phyloP scores from a whole-genome alignment of 2,797 vertebrate species.

The Amblyopsis hoosieri region DNA sequence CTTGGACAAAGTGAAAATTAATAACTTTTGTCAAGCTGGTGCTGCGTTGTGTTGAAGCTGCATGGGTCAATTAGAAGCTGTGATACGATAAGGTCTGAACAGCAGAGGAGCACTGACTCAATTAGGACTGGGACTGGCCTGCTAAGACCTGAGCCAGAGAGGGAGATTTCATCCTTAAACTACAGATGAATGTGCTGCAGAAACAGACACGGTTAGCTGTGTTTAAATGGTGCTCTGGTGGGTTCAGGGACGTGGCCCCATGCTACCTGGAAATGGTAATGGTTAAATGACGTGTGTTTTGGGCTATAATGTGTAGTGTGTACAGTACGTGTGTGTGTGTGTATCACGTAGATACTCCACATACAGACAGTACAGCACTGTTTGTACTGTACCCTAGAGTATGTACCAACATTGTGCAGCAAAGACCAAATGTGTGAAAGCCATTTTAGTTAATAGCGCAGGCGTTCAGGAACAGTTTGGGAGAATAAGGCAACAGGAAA shows the following conservation, averaged over 20 bases:
- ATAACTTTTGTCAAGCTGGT: constrained; percentile 99
- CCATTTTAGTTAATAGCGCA: constrained; percentile 64
- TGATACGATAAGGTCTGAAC: constrained; percentile 97
- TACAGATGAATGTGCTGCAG: constrained; percentile 68
- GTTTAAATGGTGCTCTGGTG: constrained; percentile 56
- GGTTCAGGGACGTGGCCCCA: constrained; percentile 55
- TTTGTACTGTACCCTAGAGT: constrained; percentile 38
- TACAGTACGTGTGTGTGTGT: constrained; percentile 39
- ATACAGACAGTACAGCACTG: constrained; percentile 55
- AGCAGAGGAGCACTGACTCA: constrained; percentile 95
- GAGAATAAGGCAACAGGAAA: constrained; percentile 14
- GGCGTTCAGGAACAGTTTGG: constrained; percentile 53
- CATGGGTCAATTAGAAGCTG: constrained; percentile 96
- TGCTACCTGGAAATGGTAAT: constrained; percentile 2
- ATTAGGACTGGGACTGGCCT: constrained; percentile 84
- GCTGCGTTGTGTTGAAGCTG: constrained; percentile 95
- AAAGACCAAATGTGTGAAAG: constrained; percentile 58
- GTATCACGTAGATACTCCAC: constrained; percentile 67
- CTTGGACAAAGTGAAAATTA: constrained; percentile 99
- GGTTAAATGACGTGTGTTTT: constrained; percentile 10
- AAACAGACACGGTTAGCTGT: constrained; percentile 53
- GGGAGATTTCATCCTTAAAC: constrained; percentile 72
- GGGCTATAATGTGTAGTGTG: constrained; percentile 15
- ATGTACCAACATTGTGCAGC: constrained; percentile 63
- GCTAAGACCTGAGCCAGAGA: constrained; percentile 53